These are phyloP conservation scores for Pycnomerus fuliginosus DNA, from an alignment of 2,888 invertebrate species.

Conservation along the genomic window DNA sequence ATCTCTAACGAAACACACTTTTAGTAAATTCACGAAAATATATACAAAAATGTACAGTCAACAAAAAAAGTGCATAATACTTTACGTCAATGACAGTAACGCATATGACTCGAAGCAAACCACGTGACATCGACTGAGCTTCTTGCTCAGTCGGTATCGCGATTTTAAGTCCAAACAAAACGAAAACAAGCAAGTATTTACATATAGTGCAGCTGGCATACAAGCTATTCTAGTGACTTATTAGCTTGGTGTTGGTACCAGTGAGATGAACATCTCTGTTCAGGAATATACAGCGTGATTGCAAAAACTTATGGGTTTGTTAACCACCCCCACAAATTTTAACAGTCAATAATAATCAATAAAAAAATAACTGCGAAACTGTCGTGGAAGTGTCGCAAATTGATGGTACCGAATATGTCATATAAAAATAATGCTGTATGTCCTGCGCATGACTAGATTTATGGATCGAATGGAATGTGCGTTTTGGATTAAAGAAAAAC, in stretches of 20 bases:
- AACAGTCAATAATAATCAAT: slow-evolving; percentile 14
- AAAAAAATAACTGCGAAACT: slow-evolving; percentile 26
- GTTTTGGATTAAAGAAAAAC: no score
- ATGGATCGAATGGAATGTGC: slow-evolving; percentile 14
- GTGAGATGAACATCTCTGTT: slow-evolving; percentile 46
- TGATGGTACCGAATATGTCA: slow-evolving; percentile 3
- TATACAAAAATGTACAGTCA: slow-evolving; percentile 35
- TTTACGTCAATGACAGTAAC: no score
- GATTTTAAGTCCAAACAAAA: no score
- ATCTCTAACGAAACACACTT: slow-evolving; percentile 4
- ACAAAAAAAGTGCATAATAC: no score
- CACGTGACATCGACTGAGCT: no score
- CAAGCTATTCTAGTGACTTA: slow-evolving; percentile 46
- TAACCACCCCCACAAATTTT: no score
- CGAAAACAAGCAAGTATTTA: slow-evolving; percentile 34
- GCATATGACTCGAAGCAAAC: no score
- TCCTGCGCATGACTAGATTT: slow-evolving; percentile 17
- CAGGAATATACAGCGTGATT: slow-evolving; percentile 42
- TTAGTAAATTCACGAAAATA: slow-evolving; percentile 25
- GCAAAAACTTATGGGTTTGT: no score
- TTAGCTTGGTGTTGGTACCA: slow-evolving; percentile 52
- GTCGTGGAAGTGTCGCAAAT: slow-evolving; percentile 24
- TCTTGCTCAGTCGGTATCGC: no score
- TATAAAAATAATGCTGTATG: slow-evolving; percentile 5
- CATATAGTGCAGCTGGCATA: slow-evolving; percentile 45